Evolutionary conservation across 37 sponge, comb jelly and placozoan species (phyloP), one percentile per base, ranked within the genome.

Genomic region (Ianthella basta): DNA sequence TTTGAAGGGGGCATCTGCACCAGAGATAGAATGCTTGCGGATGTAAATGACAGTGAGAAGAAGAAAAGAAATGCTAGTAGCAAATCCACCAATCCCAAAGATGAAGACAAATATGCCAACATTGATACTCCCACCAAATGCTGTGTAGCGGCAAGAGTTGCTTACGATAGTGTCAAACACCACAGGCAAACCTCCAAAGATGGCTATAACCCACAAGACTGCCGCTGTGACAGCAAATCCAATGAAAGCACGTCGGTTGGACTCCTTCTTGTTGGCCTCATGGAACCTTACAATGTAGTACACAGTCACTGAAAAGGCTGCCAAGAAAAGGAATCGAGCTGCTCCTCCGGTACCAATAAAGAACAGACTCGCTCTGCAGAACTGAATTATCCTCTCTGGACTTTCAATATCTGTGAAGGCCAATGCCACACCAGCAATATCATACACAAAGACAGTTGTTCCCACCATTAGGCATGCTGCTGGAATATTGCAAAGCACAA

Each of bases 71-170:
- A 75, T 75, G 21, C 41, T 75, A 3, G 40, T 24, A 24, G n/a
- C 32, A 23, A 75, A 40, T 24, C 78, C 38, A 3, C 78, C 21
- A 18, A 75, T 75, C 24, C 78, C 78, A 36, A 53, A 75, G 78
- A 75, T 12, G 10, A 75, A 6, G 33, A 30, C 70, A 69, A 34
- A 69, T 16, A 69, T 4, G 1, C 34, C 35, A 24, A 69, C 34
- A 35, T 69, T 34, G 12, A 69, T 69, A 69, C 35, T 30, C 1
- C 70, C 70, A 6, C 70, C 29, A 18, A 35, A 30, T n/a, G 27
- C 23, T 10, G 29, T 69, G 34, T 69, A 18, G 1, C 35, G 33
- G 70, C 34, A 69, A 16, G 70, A 34, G 35, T 34, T 35, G 34
- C 27, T 69, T 1, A 69, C 34, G 34, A 30, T 6, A 4, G 29